Percentiles rank a stretch among this genome's conserved stretches.
Evolutionary conservation across 2,113 vertebrate species (phyloP).

Genomic region (Brienomyrus longianalis): DNA sequence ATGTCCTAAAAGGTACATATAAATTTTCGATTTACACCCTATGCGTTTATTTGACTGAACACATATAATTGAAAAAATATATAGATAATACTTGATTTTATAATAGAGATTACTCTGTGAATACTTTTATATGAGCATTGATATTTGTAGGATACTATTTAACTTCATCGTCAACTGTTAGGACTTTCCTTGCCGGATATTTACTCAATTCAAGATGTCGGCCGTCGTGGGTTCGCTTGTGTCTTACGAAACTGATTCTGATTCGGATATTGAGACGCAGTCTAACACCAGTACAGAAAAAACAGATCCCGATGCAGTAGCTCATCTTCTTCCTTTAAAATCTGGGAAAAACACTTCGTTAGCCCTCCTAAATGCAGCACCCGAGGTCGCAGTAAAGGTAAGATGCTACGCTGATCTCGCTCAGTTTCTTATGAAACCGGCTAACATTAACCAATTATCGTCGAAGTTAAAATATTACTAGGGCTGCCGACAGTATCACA

Average conservation of each 20-base stretch:
- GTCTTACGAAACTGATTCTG: conserved; percentile 74
- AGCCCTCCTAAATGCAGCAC: conserved; percentile 72
- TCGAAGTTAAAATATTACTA: neutral
- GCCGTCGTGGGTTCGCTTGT: conserved; percentile 70
- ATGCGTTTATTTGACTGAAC: neutral
- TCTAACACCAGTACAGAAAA: conserved; percentile 32
- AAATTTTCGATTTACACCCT: neutral
- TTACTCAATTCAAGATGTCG: conserved; percentile 78
- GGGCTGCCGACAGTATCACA: neutral
- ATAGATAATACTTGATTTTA: neutral
- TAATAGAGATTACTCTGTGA: neutral
- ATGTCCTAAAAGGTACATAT: conserved; percentile 27
- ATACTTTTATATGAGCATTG: neutral
- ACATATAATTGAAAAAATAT: neutral
- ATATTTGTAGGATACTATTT: neutral
- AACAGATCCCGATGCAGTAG: conserved; percentile 60
- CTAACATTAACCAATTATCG: conserved; percentile 25
- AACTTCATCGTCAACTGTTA: conserved; percentile 1
- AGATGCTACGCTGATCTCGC: conserved; percentile 17
- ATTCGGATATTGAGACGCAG: conserved; percentile 73
- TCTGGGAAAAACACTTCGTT: conserved; percentile 45
- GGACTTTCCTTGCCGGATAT: conserved; percentile 37
- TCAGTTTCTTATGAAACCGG: neutral
- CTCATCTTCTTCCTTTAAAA: conserved; percentile 64
- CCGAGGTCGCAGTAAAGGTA: conserved; percentile 92